phyloP scores from a whole-genome alignment of 2,113 vertebrate genomes.

The Tenebrosternarchus preto region DNA sequence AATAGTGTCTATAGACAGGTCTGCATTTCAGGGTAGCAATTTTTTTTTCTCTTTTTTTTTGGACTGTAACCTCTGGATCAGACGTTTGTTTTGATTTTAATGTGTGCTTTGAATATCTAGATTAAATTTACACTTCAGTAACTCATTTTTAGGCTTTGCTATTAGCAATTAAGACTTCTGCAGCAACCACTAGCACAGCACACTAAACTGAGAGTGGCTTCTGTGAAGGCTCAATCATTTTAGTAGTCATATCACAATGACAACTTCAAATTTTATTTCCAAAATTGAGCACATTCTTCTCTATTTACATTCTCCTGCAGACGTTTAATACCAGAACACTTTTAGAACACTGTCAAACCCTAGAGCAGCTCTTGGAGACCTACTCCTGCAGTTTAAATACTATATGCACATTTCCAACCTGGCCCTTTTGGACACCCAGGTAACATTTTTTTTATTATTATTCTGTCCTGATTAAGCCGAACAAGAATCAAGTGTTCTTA shows the following conservation, averaged over 20 bases:
- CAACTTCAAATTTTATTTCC: neutral
- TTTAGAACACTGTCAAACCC: neutral
- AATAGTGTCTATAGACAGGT: slow-evolving; percentile 24
- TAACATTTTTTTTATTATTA: too few relatives aligned
- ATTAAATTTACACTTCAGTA: neutral
- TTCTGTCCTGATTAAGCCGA: too few relatives aligned
- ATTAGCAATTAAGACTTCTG: neutral
- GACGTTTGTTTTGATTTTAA: slow-evolving; percentile 16
- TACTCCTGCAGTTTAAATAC: neutral
- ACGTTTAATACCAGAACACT: neutral
- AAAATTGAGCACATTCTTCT: neutral
- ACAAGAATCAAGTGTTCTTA: too few relatives aligned
- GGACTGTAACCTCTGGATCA: neutral
- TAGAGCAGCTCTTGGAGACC: neutral
- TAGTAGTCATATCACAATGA: neutral
- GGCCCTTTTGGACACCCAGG: too few relatives aligned
- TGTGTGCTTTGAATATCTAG: slow-evolving; percentile 3
- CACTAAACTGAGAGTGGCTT: neutral
- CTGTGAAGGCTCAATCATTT: neutral
- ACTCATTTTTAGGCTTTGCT: neutral
- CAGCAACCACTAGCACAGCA: neutral
- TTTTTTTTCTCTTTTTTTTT: slow-evolving; percentile 5
- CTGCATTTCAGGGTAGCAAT: slow-evolving; percentile 10
- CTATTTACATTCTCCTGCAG: slow-evolving; percentile 82
- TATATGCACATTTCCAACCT: too few relatives aligned